These are phyloP conservation scores for Nebria salina DNA, from an alignment of 2,888 invertebrate species.

Conservation along the genomic window DNA sequence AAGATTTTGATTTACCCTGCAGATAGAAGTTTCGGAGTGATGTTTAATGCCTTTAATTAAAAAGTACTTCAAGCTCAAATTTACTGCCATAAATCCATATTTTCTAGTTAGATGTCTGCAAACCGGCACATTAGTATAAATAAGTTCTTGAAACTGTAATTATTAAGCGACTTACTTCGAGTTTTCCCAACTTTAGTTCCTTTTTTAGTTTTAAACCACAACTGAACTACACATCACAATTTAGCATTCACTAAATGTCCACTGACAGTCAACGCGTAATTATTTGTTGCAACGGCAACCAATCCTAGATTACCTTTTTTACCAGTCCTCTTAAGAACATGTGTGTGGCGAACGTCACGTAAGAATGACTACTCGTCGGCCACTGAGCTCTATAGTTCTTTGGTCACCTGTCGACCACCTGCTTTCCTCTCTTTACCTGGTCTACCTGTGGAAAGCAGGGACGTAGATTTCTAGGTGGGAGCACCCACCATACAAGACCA, in stretches of 20 bases:
- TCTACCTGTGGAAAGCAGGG: conserved; percentile 12
- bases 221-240: background rate
- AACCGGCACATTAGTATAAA: background rate
- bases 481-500: conserved; percentile 2
- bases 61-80: no score
- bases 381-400: conserved; percentile 28
- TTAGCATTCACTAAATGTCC: background rate
- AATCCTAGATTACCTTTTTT: background rate
- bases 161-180: background rate
- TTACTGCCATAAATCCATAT: no score
- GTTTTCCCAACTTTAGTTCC: background rate
- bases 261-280: conserved; percentile 5
- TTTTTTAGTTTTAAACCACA: background rate
- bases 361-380: conserved; percentile 16
- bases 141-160: background rate
- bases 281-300: background rate
- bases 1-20: no score
- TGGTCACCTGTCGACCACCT: conserved; percentile 43
- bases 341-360: background rate
- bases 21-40: no score
- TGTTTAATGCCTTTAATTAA: no score
- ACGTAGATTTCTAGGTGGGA: conserved; percentile 11
- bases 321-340: background rate
- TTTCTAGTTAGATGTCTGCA: no score
- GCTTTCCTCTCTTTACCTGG: conserved; percentile 24